phyloP scores from a whole-genome alignment of 2,113 vertebrate genomes.

The Martes martes region DNA sequence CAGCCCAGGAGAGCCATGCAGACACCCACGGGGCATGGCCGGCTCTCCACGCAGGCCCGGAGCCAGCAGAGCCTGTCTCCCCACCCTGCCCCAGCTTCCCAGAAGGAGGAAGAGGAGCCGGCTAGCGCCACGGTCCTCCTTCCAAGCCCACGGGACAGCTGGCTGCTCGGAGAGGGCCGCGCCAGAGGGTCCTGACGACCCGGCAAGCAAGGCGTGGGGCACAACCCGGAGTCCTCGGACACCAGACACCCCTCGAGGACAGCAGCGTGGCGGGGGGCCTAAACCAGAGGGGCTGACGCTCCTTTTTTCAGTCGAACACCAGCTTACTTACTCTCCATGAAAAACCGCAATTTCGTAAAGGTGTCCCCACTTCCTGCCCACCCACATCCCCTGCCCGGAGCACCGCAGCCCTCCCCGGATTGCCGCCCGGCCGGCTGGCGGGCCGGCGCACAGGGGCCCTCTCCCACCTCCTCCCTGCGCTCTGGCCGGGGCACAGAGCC shows the following conservation, averaged over 20 bases:
- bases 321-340: background rate
- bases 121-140: too few relatives aligned
- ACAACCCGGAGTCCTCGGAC: fast-evolving
- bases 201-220: background rate
- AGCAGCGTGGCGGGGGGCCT: fast-evolving
- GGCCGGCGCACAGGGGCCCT: background rate
- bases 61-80: background rate
- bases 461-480: background rate
- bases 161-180: background rate
- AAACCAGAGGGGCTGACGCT: background rate
- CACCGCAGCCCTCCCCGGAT: background rate
- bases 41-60: too few relatives aligned
- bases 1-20: fast-evolving
- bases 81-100: background rate
- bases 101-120: background rate
- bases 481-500: background rate
- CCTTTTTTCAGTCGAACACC: fast-evolving
- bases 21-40: background rate
- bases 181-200: too few relatives aligned
- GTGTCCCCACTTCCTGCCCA: background rate
- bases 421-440: background rate
- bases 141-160: background rate
- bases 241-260: fast-evolving
- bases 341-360: fast-evolving
- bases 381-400: background rate